Conservation (phyloP, 23 tunicate species). For the Botrylloides violaceus region DNA sequence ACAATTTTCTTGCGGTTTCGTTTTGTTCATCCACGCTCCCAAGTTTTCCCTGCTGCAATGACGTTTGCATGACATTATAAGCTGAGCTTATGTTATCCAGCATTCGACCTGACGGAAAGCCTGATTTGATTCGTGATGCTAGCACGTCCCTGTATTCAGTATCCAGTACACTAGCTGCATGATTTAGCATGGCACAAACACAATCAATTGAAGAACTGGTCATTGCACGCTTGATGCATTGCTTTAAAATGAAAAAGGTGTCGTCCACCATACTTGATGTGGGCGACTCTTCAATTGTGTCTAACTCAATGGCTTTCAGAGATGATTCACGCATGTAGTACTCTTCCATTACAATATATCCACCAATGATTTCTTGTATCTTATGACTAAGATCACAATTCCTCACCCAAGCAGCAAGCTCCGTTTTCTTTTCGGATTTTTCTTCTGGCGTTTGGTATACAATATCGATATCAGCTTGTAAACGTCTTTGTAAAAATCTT, state of each 20-base stretch:
- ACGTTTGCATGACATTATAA: slow-evolving; percentile 80
- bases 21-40: slow-evolving; percentile 89
- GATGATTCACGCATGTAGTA: slow-evolving; percentile 92
- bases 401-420: slow-evolving; percentile 63
- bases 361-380: slow-evolving; percentile 74
- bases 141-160: slow-evolving; percentile 51
- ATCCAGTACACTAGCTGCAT: slow-evolving; percentile 70
- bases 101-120: slow-evolving; percentile 89
- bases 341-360: slow-evolving; percentile 93
- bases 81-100: slow-evolving; percentile 96
- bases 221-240: slow-evolving; percentile 79
- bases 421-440: slow-evolving; percentile 37
- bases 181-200: slow-evolving; percentile 93
- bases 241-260: slow-evolving; percentile 71
- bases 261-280: slow-evolving; percentile 91
- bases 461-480: slow-evolving; percentile 82
- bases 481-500: slow-evolving; percentile 78
- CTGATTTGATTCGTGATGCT: slow-evolving; percentile 43
- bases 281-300: slow-evolving; percentile 38
- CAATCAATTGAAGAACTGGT: slow-evolving; percentile 84
- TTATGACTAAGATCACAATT: slow-evolving; percentile 55
- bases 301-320: slow-evolving; percentile 76
- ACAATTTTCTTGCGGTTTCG: slow-evolving; percentile 35
- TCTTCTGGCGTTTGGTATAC: slow-evolving; percentile 70
- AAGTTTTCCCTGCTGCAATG: slow-evolving; percentile 89